Evolutionary conservation across 2,113 vertebrate genomes (phyloP).

Genomic region (Lanius collurio): DNA sequence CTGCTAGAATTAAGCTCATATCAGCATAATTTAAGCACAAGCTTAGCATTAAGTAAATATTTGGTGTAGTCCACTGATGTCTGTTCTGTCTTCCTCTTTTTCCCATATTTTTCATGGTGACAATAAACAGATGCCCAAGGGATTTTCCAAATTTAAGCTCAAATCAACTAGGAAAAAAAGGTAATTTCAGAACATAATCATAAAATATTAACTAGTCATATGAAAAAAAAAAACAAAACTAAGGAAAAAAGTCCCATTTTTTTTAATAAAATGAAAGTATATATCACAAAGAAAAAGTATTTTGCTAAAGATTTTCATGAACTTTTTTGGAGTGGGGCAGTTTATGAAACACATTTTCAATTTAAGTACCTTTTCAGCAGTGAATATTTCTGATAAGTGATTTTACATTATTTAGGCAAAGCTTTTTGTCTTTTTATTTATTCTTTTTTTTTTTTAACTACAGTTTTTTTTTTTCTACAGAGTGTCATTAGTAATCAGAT

Average conservation of each 20-base stretch:
- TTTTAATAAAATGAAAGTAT: not conserved
- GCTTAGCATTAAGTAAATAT: not conserved
- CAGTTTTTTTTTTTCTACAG: not conserved
- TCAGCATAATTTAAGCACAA: not conserved
- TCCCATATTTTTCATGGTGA: not conserved
- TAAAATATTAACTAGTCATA: not conserved
- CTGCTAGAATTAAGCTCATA: not conserved
- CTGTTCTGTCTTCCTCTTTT: not conserved
- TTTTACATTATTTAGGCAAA: not conserved
- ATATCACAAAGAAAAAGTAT: not conserved
- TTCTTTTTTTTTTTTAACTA: not conserved
- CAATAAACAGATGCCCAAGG: not conserved
- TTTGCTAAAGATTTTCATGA: not conserved
- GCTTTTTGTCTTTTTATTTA: not conserved
- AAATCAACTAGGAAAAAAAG: not conserved
- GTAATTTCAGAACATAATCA: not conserved
- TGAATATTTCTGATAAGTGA: not conserved
- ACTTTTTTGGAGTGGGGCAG: accelerated
- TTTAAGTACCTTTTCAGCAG: not conserved
- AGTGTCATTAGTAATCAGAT: not conserved
- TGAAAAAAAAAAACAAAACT: not conserved
- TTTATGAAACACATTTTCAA: not conserved
- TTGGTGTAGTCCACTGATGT: not conserved
- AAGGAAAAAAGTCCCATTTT: not conserved
- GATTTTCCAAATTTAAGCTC: not conserved